phyloP scores from a whole-genome alignment of 2,113 vertebrate species.

The Solea senegalensis region DNA sequence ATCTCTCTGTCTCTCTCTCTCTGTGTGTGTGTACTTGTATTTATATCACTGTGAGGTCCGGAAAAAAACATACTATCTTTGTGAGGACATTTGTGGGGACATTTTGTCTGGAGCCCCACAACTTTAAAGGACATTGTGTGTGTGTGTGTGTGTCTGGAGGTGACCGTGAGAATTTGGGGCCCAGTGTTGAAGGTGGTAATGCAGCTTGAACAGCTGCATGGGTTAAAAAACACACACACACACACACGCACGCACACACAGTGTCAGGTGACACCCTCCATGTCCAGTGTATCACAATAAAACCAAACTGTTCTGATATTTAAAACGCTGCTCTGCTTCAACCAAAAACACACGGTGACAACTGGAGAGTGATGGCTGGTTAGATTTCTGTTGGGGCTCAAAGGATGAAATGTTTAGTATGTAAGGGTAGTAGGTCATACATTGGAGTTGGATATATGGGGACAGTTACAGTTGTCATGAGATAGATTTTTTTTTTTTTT shows the following conservation, averaged over 20 bases:
- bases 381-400: background rate
- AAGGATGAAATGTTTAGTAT: constrained; percentile 13
- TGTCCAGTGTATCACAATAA: constrained; percentile 42
- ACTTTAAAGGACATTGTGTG: too few species aligned
- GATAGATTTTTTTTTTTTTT: background rate
- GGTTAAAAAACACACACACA: constrained; percentile 22
- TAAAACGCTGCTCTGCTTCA: constrained; percentile 35
- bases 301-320: constrained; percentile 48
- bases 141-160: constrained; percentile 19
- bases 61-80: too few species aligned
- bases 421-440: background rate
- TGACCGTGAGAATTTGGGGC: constrained; percentile 64
- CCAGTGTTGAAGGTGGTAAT: constrained; percentile 59
- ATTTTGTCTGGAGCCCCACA: too few species aligned
- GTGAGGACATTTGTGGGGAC: too few species aligned
- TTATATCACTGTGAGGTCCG: too few species aligned
- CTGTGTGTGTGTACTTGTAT: background rate
- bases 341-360: constrained; percentile 9
- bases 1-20: constrained; percentile 8
- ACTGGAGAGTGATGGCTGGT: constrained; percentile 1
- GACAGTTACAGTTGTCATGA: background rate
- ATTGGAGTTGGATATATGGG: background rate
- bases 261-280: constrained; percentile 45
- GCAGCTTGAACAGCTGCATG: constrained; percentile 63
- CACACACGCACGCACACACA: constrained; percentile 33